Base-by-base conservation (phyloP, 2,888 invertebrate species). In the Phasia obesa region DNA sequence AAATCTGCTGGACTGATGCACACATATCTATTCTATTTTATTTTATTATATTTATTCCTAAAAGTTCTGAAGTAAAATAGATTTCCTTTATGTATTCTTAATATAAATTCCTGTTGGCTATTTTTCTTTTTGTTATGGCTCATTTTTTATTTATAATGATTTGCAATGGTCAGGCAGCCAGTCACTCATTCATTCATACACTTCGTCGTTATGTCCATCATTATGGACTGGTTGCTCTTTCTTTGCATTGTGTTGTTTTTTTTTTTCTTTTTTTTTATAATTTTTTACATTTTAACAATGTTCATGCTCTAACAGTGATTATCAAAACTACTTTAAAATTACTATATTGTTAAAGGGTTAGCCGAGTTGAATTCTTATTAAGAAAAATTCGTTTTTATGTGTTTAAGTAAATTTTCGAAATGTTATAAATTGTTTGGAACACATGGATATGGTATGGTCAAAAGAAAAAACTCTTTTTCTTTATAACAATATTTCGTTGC, bases 71-170 rank as follows among this genome's bases (percentile, higher is more conserved):
- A 53, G 38, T 47, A 67, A 60, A 53, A 44, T n/a, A 47, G 15
- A 57, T 60, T 65, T 65, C 31, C 31, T 57, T 62, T 53, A n/a
- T 57, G 15, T 42, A 42, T 42, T 73, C 51, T 53, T 73, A 53
- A 62, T 75, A 75, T 49, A 70, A 77, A 77, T 77, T 70, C 55
- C 49, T 70, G 62, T 70, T 77, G 69, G 70, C 25, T 82, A 73
- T 57, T 74, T 67, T 74, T 55, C 38, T 67, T 79, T 83, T 79
- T 79, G 79, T 79, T 73, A 83, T 71, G 79, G 79, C 79, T 83
- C 83, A 79, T 83, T 83, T 83, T 83, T 75, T 79, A 79, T 83
- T 79, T 71, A 67, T 42, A 65, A 62, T 75, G 35, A 83, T 83
- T 83, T 71, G 79, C 55, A 71, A 83, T 83, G 83, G 79, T 82